Evolutionary conservation across 2,797 vertebrate genomes (phyloP), one percentile per base, ranked within the genome.

Genomic region (Xiphorhynchus erythropygius): DNA sequence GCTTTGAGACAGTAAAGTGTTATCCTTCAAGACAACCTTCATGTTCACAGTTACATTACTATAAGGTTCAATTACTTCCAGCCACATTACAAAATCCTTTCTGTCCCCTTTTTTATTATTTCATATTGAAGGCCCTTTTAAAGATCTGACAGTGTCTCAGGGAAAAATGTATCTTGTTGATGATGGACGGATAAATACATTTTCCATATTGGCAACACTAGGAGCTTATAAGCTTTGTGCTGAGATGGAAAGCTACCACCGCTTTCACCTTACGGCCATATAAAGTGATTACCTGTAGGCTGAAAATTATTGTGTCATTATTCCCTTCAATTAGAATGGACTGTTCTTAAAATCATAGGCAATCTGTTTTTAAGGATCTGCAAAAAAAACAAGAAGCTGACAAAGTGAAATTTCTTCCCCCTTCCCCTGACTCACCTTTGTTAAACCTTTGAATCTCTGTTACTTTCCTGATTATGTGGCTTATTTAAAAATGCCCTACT

Each of bases 241-340:
- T 84, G 59, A 75, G 89, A 83, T 47, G 47, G 53, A 86, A 84
- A 94, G 12, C 32, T 77, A 80, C 52, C 41, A 85, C 24, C 74
- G 55, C 39, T 80, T 75, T 95, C 67, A 75, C 52, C 65, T 62
- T 44, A 15, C 57, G 64, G 64, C 42, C 84, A 78, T 85, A 92
- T 87, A 52, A 89, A 94, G 69, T 75, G 65, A 94, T 95, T 92
- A 92, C 77, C 41, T 82, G 74, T 69, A 93, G 92, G 68, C 22
- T 90, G 71, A 73, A 95, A 95, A 97, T 93, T 89, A 97, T 94
- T 89, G 37, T 68, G 56, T 75, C 77, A 82, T 92, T 94, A 88
- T 62, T 85, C 39, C 57, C 53, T 84, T 90, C 59, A 90, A 52
- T 59, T 10, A 69, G 67, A 89, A 96, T 49, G 49, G 89, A 75